Conservation (phyloP, 2,888 invertebrate genomes). For the Carabus problematicus region DNA sequence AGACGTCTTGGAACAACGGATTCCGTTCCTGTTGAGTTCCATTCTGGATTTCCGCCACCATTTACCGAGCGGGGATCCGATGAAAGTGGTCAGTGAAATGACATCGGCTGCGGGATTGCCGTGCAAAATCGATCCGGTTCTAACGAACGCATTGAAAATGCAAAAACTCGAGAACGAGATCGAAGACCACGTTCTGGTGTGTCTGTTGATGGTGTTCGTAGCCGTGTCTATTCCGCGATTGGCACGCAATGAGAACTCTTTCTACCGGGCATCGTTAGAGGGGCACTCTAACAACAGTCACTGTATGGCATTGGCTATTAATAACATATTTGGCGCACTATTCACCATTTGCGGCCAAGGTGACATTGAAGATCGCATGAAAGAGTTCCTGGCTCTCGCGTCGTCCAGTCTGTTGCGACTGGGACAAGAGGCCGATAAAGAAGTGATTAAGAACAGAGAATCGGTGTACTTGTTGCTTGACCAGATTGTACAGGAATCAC, state of each 20-base stretch:
- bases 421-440: slow-evolving; percentile 95
- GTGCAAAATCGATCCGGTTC: slow-evolving; percentile 94
- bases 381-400: slow-evolving; percentile 91
- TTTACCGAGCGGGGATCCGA: slow-evolving; percentile 86
- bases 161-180: slow-evolving; percentile 89
- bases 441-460: slow-evolving; percentile 91
- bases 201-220: slow-evolving; percentile 97
- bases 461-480: slow-evolving; percentile 96
- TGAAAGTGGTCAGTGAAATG: slow-evolving; percentile 95
- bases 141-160: slow-evolving; percentile 87
- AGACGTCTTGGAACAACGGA: slow-evolving; percentile 91
- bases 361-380: slow-evolving; percentile 97
- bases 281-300: slow-evolving; percentile 99
- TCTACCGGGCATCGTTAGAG: slow-evolving; percentile 84
- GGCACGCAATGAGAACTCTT: slow-evolving; percentile 88
- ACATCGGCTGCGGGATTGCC: slow-evolving; percentile 94
- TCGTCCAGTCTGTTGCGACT: slow-evolving; percentile 93
- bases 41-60: slow-evolving; percentile 94
- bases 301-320: slow-evolving; percentile 96
- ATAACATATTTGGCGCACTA: slow-evolving; percentile 94
- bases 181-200: slow-evolving; percentile 92
- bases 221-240: slow-evolving; percentile 96
- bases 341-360: slow-evolving; percentile 96
- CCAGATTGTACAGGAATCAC: slow-evolving; percentile 97
- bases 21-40: slow-evolving; percentile 95